These are phyloP conservation scores for Suillia variegata DNA, from an alignment of 2,888 invertebrate genomes.

Conservation along the genomic window DNA sequence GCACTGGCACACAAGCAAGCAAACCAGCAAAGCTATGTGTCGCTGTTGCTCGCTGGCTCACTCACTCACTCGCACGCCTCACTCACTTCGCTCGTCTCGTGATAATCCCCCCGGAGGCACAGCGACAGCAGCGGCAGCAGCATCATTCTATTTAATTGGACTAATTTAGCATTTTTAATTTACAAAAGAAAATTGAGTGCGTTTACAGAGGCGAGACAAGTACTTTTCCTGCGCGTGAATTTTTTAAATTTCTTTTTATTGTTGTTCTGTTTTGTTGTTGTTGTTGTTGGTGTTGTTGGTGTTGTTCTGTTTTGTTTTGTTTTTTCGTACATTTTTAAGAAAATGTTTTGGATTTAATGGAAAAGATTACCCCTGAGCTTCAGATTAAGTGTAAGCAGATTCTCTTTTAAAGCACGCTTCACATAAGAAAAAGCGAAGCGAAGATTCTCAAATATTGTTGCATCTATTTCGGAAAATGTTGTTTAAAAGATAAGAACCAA, in stretches of 20 bases:
- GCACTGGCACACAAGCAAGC: too few species aligned
- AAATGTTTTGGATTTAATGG: neutral
- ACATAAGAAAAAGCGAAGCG: too few species aligned
- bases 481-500: too few species aligned
- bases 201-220: neutral
- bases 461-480: too few species aligned
- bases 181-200: slow-evolving; percentile 5
- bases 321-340: neutral
- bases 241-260: too few species aligned
- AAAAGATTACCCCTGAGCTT: neutral
- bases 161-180: slow-evolving; percentile 37
- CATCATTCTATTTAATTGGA: slow-evolving; percentile 36
- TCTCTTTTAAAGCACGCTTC: too few species aligned
- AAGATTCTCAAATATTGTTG: too few species aligned
- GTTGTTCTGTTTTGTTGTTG: too few species aligned
- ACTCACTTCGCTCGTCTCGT: too few species aligned
- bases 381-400: too few species aligned
- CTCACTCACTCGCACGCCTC: neutral
- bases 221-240: too few species aligned
- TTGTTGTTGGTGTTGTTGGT: too few species aligned
- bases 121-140: slow-evolving; percentile 32
- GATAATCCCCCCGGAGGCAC: neutral
- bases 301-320: neutral
- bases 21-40: slow-evolving; percentile 16
- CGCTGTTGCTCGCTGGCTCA: slow-evolving; percentile 1